Conservation (phyloP, 2,113 vertebrate genomes). For the Taurulus bubalis region DNA sequence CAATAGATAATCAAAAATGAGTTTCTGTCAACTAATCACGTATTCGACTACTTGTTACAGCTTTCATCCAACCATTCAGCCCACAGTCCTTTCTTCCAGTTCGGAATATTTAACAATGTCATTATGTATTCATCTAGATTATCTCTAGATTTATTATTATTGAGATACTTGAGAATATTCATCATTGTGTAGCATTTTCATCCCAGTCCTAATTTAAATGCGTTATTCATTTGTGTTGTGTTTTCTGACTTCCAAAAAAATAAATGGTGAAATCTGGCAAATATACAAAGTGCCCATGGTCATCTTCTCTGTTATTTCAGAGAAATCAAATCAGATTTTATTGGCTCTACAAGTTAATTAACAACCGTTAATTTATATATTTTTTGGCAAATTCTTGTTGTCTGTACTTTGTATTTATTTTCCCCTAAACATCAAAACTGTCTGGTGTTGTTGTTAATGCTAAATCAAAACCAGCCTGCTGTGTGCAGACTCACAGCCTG, state of each 20-base stretch:
- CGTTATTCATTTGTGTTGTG: neutral
- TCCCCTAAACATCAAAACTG: conserved; percentile 20
- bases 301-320: neutral
- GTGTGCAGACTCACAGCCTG: conserved; percentile 41
- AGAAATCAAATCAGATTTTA: conserved; percentile 7
- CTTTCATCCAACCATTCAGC: neutral
- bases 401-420: conserved; percentile 26
- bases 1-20: neutral
- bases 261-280: neutral
- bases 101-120: neutral
- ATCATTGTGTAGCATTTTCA: neutral
- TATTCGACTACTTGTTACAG: neutral
- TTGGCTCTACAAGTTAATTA: conserved; percentile 8
- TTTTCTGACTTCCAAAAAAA: neutral
- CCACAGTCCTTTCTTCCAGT: neutral
- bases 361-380: conserved; percentile 13
- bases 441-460: conserved; percentile 26
- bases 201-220: neutral
- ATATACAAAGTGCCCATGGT: neutral
- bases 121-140: neutral
- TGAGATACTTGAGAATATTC: neutral
- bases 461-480: conserved; percentile 43
- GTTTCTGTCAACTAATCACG: neutral
- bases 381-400: conserved; percentile 26
- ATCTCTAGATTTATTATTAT: neutral